Base-by-base conservation (phyloP, 2,888 invertebrate species). In the Thyatira batis region DNA sequence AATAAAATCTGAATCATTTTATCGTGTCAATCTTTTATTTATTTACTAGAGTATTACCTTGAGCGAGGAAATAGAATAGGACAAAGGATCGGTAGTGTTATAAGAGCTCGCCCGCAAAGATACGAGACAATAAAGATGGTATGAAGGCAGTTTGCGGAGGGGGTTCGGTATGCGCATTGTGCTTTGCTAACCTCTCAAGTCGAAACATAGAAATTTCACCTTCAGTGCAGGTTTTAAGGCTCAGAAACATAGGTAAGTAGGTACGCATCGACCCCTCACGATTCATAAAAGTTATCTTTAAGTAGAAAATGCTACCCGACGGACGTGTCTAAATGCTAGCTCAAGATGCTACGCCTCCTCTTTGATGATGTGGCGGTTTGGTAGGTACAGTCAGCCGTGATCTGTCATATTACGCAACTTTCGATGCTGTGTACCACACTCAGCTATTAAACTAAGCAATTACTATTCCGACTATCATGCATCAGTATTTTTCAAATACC, bases 391-490 rank as follows among this genome's bases (percentile, higher is more conserved):
- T n/a, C 51, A 54, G 55, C 64, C 73, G 71, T 73, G 76, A 76
- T 78, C 63, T 61, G 57, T 56, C 61, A 60, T 55, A 61, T 83
- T 82, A 75, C 76, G 78, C 76, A 83, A 83, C 69, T 60, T n/a
- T 52, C 64, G 65, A 68, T 71, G 67, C 73, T 75, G 66, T 65
- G 63, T 68, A 66, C 71, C 67, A 69, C 73, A 68, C 71, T 61
- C 65, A 63, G 61, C 69, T 69, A 67, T 70, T 70, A 70, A 63
- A 70, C 48, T 53, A 39, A 17, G 66, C 67, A 60, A 64, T 60
- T 61, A 46, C 53, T 71, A 73, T 70, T 69, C 68, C 69, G 63
- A 62, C 69, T 72, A 68, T 69, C n/a, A 48, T 48, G 69, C 67
- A 13, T 33, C n/a, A 33, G n/a, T 33, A n/a, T 33, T 33, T n/a